A percentile compares a stretch with the other conserved stretches of the same genome.
phyloP scores from a whole-genome alignment of 1,140 invertebrate genomes.

The Nymphalis io region DNA sequence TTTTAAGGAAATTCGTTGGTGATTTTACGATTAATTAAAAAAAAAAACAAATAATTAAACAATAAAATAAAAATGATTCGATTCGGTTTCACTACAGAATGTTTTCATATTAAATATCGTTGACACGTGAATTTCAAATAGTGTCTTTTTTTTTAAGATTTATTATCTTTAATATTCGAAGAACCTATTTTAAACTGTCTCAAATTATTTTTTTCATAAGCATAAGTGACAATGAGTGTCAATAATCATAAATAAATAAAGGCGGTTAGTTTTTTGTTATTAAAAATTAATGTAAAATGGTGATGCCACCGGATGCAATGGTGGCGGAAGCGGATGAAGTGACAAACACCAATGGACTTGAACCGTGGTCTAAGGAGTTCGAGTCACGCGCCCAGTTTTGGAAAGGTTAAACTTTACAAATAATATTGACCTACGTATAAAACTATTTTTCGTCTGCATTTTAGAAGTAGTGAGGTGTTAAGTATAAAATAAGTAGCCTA shows the following conservation, averaged over 20 bases:
- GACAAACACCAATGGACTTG: conserved; percentile 3
- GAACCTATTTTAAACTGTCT: too few relatives aligned
- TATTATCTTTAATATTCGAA: not conserved
- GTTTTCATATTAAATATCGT: not conserved
- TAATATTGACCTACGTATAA: too few relatives aligned
- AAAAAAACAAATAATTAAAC: not conserved
- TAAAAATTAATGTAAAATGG: conserved; percentile 22
- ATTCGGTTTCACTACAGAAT: not conserved
- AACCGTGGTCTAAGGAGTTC: conserved; percentile 56
- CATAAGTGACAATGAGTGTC: too few relatives aligned
- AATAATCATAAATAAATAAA: too few relatives aligned
- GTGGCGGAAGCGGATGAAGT: conserved; percentile 21
- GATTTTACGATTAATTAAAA: not conserved
- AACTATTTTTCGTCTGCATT: too few relatives aligned
- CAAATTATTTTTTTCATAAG: too few relatives aligned
- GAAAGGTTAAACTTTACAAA: conserved; percentile 50
- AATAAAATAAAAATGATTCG: too few relatives aligned
- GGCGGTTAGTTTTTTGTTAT: too few relatives aligned
- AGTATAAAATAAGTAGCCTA: too few relatives aligned
- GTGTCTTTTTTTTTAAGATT: not conserved
- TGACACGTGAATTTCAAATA: not conserved
- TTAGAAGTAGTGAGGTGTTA: too few relatives aligned
- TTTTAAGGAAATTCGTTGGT: not conserved
- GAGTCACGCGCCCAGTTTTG: conserved; percentile 55
- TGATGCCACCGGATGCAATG: conserved; percentile 15